Evolutionary conservation across 2,113 vertebrate genomes (phyloP).

Genomic region (Empidonax alnorum): DNA sequence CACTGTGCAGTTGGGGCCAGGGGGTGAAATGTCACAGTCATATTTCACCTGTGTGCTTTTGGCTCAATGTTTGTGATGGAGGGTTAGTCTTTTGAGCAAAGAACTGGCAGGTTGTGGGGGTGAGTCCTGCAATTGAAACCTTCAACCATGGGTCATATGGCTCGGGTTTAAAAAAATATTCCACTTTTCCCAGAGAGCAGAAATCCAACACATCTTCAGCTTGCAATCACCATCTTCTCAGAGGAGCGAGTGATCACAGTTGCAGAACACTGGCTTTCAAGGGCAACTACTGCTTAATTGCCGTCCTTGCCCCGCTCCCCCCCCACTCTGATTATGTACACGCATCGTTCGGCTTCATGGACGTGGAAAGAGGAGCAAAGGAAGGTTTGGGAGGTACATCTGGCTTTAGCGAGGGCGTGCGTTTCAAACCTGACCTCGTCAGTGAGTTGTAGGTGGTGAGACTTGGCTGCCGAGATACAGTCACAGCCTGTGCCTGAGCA

Average conservation of each 20-base stretch:
- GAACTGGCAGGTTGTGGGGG: constrained; percentile 55
- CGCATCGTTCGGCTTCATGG: constrained; percentile 91
- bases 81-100: constrained; percentile 72
- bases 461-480: constrained; percentile 89
- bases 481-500: constrained; percentile 80
- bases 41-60: constrained; percentile 87
- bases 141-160: constrained; percentile 72
- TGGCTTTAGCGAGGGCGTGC: constrained; percentile 89
- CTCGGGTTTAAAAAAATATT: constrained; percentile 76
- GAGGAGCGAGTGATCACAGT: constrained; percentile 71
- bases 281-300: constrained; percentile 78
- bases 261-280: constrained; percentile 83
- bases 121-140: constrained; percentile 73
- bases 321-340: constrained; percentile 90
- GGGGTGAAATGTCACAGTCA: constrained; percentile 68
- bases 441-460: constrained; percentile 91
- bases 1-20: constrained; percentile 55
- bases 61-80: constrained; percentile 78
- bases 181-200: constrained; percentile 81
- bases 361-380: constrained; percentile 88
- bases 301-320: constrained; percentile 71
- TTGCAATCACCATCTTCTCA: constrained; percentile 74
- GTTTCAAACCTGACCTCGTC: constrained; percentile 89
- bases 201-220: constrained; percentile 76
- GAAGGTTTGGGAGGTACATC: constrained; percentile 97